Conservation (phyloP, 92 coral and sea anemone species). For the Umimayanthus chanpuru region DNA sequence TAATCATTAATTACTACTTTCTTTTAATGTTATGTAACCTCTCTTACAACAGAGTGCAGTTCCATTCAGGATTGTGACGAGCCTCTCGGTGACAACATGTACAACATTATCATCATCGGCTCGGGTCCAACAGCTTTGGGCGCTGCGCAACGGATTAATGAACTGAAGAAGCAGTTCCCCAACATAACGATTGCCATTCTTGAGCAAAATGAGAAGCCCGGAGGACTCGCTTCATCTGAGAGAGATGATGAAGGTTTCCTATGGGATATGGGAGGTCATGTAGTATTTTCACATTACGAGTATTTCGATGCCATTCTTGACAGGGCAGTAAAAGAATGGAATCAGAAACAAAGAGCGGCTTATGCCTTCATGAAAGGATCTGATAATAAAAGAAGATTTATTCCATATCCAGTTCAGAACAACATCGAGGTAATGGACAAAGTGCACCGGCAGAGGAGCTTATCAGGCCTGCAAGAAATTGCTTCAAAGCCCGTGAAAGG, state of each 20-base stretch:
- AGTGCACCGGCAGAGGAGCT: slow-evolving; percentile 37
- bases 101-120: slow-evolving; percentile 55
- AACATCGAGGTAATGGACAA: slow-evolving; percentile 65
- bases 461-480: slow-evolving; percentile 51
- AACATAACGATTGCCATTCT: slow-evolving; percentile 49
- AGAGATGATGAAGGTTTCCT: slow-evolving; percentile 66
- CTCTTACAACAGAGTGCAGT: not conserved
- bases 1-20: too few species aligned
- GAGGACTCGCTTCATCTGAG: slow-evolving; percentile 66
- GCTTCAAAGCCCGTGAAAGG: slow-evolving; percentile 9
- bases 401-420: slow-evolving; percentile 68
- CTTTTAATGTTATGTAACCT: too few species aligned
- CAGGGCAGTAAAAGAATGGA: slow-evolving; percentile 56
- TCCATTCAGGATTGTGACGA: not conserved
- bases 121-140: slow-evolving; percentile 75
- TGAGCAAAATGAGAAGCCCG: slow-evolving; percentile 56
- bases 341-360: slow-evolving; percentile 53
- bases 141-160: slow-evolving; percentile 61
- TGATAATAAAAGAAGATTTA: slow-evolving; percentile 54
- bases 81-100: not conserved
- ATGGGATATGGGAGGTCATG: slow-evolving; percentile 82
- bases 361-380: slow-evolving; percentile 74
- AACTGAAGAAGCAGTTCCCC: slow-evolving; percentile 43
- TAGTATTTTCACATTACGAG: slow-evolving; percentile 63
- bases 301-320: slow-evolving; percentile 61